Percentiles rank a stretch among this genome's conserved stretches.
Conservation (phyloP, 2,888 invertebrate species). For the Stegophylla sp. region DNA sequence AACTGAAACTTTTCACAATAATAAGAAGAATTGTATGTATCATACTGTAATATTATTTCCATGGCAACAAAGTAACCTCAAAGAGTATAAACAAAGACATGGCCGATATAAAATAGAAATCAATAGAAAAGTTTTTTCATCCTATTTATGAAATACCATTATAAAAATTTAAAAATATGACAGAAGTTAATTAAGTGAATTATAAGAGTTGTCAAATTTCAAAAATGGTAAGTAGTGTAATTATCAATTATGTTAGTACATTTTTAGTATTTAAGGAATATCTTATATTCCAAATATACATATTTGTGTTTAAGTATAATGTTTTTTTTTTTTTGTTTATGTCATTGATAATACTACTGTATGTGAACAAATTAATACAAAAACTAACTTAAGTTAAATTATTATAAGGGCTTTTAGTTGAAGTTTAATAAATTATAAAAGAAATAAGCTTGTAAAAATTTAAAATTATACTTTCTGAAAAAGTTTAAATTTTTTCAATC, state of each 20-base stretch:
- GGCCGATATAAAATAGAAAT: background rate
- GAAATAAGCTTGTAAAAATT: background rate
- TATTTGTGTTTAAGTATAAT: too few relatives aligned
- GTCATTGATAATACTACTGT: too few relatives aligned
- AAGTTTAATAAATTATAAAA: too few relatives aligned
- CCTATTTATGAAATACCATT: background rate
- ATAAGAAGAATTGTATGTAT: background rate
- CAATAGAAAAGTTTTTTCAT: constrained; percentile 1
- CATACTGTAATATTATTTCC: background rate
- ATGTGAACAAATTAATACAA: too few relatives aligned
- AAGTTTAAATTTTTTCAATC: too few relatives aligned
- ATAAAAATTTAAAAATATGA: background rate
- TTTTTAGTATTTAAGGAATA: too few relatives aligned
- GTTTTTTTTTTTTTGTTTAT: too few relatives aligned
- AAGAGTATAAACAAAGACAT: constrained; percentile 30
- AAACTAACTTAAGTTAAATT: too few relatives aligned
- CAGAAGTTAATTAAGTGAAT: background rate
- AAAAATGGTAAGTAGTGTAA: background rate
- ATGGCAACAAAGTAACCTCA: constrained; percentile 24
- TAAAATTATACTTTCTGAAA: too few relatives aligned
- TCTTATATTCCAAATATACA: too few relatives aligned
- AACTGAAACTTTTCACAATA: too few relatives aligned
- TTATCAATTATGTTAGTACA: background rate
- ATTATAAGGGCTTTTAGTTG: too few relatives aligned
- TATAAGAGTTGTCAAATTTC: background rate